Base-by-base conservation (phyloP, 2,113 vertebrate genomes). In the Melozone crissalis region DNA sequence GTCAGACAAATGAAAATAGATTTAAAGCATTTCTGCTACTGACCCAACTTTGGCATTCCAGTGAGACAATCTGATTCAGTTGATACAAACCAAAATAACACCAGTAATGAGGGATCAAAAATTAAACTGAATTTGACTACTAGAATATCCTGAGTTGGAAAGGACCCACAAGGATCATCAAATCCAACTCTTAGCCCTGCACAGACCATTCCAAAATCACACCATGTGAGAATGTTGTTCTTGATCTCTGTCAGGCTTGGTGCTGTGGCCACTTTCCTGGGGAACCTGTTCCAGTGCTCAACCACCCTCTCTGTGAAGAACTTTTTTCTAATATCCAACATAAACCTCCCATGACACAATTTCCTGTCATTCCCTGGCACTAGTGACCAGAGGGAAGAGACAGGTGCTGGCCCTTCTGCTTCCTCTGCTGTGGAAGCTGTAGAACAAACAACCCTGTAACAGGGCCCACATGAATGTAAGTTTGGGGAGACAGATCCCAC, bases 1-100 rank as follows among this genome's bases (percentile, higher is more conserved):
- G 61, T 68, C 79, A 95, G 78, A 76, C 35, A 81, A 11, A 39
- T 15, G 7, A 77, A 84, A 59, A 67, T 8, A 84, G 17, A 67
- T 18, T 28, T 63, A 82, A 94, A 76, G 19, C 13, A 31, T 68
- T 90, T 91, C 41, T 72, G 35, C n/a, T 57, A 10, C 16, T 52
- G 83, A 67, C 33, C 31, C 65, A 89, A 37, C 2, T 5, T 8
- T 83, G n/a, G 30, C 52, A 81, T 54, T 79, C 84, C 68, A 43
- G 39, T 68, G 62, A 87, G 89, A 84, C 19, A 31, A 93, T 78
- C 76, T 84, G 54, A 93, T 77, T 46, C 91, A 67, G 22, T 31
- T 68, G 59, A 91, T 83, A 92, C 66, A 87, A 93, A 84, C 26
- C 73, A 91, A 95, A 96, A 69, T 27, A 82, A 77, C 12, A 75